A percentile compares a stretch with the other conserved stretches of the same genome.
These are phyloP conservation scores for Ptyas mucosa DNA, from an alignment of 2,113 vertebrate genomes.

Conservation along the genomic window DNA sequence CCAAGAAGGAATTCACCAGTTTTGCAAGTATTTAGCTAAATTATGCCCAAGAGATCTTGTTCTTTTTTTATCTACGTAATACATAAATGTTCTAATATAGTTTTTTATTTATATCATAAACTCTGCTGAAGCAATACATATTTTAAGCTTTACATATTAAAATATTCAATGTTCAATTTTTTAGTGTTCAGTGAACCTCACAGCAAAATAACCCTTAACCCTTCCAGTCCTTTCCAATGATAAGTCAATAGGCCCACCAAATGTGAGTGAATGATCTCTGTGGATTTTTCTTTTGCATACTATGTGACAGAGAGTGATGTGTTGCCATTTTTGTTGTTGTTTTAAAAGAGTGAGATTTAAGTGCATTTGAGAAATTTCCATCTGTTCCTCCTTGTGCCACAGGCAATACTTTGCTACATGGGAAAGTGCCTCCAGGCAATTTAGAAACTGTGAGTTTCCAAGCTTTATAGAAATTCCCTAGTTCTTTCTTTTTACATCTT, in stretches of 20 bases:
- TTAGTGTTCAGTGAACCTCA: not conserved
- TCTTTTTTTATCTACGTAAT: not conserved
- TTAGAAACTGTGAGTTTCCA: not conserved
- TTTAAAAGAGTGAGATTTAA: constrained; percentile 2
- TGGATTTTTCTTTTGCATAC: rapidly evolving
- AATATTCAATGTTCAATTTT: not conserved
- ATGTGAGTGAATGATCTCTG: not conserved
- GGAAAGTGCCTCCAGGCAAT: constrained; percentile 1
- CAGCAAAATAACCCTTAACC: not conserved
- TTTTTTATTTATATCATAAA: not conserved
- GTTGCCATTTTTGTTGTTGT: not conserved
- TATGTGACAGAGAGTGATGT: not conserved
- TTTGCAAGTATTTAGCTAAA: not conserved
- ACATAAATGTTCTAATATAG: not conserved
- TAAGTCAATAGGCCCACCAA: rapidly evolving
- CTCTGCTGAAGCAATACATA: not conserved
- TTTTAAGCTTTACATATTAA: not conserved
- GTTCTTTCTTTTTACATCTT: not conserved
- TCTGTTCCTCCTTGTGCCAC: constrained; percentile 18
- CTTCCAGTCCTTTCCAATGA: not conserved
- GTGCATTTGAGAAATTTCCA: constrained; percentile 5
- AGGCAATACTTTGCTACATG: constrained; percentile 2
- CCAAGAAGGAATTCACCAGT: not conserved
- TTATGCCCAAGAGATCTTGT: not conserved
- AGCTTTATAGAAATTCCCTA: constrained; percentile 16